Base-by-base conservation (phyloP, 2,113 vertebrate species). In the Rhinichthys klamathensis region DNA sequence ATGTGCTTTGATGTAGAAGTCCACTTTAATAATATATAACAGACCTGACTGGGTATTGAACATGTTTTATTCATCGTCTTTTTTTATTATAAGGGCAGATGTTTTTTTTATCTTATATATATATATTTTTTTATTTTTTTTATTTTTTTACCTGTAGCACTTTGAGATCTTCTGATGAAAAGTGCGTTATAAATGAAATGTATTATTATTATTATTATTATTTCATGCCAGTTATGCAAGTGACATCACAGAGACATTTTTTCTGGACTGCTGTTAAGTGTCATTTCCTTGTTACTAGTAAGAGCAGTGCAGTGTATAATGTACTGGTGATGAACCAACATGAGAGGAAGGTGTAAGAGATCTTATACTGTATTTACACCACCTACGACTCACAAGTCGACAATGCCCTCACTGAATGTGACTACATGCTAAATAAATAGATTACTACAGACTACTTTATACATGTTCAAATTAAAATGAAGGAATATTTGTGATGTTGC, bases 61-160 rank as follows among this genome's bases (percentile, higher is more conserved):
- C 85, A 89, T 92, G 72, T 88, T 89, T 89, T 90, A 91, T 92
- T 90, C 86, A 90, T 89, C 35, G 30, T 81, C 82, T 84, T 65
- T 44, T 35, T 61, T 25, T 35, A 32, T 73, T 49, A 85, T 81
- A 85, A 80, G 84, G 78, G 25, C 51, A n/a, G n/a, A n/a, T n/a
- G n/a, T n/a, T n/a, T n/a, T n/a, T n/a, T n/a, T n/a, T n/a, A n/a
- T n/a, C n/a, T n/a, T n/a, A n/a, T n/a, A n/a, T n/a, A n/a, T n/a
- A n/a, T n/a, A n/a, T n/a, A n/a, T n/a, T n/a, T n/a, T n/a, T n/a
- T n/a, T n/a, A n/a, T n/a, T n/a, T n/a, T n/a, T n/a, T n/a, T n/a
- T n/a, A n/a, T n/a, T n/a, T n/a, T n/a, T n/a, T n/a, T n/a, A n/a
- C n/a, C n/a, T n/a, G n/a, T n/a, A n/a, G n/a, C n/a, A n/a, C n/a